These are phyloP conservation scores for Corythaeola cristata DNA, from an alignment of 2,113 vertebrate species.

Conservation along the genomic window DNA sequence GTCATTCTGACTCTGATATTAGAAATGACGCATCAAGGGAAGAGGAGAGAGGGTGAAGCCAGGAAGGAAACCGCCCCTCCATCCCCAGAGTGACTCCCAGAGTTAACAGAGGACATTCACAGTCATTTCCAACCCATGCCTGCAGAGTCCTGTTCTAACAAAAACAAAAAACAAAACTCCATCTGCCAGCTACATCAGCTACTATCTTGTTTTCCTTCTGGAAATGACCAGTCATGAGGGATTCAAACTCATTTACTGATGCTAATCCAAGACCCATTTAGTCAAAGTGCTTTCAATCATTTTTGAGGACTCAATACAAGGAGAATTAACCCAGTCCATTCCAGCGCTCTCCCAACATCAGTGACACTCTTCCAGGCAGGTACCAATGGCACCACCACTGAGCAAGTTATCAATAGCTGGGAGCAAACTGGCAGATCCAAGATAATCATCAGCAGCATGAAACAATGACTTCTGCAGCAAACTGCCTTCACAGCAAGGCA, in stretches of 20 bases:
- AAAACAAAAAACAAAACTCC: neutral
- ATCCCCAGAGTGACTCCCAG: neutral
- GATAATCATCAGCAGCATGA: neutral
- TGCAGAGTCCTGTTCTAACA: neutral
- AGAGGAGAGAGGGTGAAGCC: neutral
- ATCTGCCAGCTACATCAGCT: neutral
- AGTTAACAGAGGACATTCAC: neutral
- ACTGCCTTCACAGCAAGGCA: neutral
- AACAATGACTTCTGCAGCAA: neutral
- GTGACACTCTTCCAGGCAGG: neutral
- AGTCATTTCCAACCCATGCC: neutral
- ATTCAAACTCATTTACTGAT: constrained; percentile 9
- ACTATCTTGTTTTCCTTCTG: neutral
- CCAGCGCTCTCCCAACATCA: neutral
- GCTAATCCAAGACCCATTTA: neutral
- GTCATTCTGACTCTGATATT: neutral
- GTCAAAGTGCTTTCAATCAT: neutral
- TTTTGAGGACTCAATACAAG: neutral
- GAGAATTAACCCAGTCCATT: neutral
- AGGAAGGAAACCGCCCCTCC: neutral
- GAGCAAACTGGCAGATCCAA: neutral
- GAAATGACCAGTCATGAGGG: neutral
- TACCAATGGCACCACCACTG: neutral
- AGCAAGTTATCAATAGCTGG: accelerated
- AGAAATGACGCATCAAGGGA: neutral